phyloP scores from a whole-genome alignment of 2,113 vertebrate genomes.

The Pluvialis apricaria region DNA sequence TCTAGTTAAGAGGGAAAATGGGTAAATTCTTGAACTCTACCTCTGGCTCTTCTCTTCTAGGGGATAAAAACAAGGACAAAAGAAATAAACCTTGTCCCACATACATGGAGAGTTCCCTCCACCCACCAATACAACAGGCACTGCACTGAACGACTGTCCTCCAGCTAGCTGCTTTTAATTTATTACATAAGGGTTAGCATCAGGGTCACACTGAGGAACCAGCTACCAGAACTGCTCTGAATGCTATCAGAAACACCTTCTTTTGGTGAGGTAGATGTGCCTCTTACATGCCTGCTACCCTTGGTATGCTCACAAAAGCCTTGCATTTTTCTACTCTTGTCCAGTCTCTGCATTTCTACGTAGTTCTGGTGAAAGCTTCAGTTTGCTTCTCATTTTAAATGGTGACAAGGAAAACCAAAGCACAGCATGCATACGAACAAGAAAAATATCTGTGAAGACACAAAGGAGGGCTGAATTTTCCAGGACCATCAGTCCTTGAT shows the following conservation, averaged over 20 bases:
- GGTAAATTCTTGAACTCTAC: not conserved
- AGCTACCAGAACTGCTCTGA: not conserved
- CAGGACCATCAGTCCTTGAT: not conserved
- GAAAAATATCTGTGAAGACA: not conserved
- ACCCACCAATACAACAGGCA: too few species aligned
- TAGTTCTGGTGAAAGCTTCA: not conserved
- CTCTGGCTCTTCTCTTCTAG: not conserved
- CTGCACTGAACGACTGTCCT: not conserved
- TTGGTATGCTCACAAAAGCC: not conserved
- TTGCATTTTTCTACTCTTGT: accelerated
- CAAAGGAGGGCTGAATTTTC: not conserved
- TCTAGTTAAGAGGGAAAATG: not conserved
- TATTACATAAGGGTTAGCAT: not conserved
- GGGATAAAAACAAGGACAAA: not conserved
- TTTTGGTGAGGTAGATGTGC: not conserved
- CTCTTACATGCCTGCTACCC: not conserved
- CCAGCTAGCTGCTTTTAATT: not conserved
- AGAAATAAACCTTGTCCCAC: not conserved
- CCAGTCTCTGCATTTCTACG: not conserved
- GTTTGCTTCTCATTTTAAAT: not conserved
- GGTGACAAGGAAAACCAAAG: not conserved
- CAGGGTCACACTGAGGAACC: not conserved
- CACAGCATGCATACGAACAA: not conserved
- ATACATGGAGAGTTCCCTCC: not conserved
- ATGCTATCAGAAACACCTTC: not conserved